phyloP scores from a whole-genome alignment of 2,888 invertebrate genomes.

The Pollenia griseotomentosa region DNA sequence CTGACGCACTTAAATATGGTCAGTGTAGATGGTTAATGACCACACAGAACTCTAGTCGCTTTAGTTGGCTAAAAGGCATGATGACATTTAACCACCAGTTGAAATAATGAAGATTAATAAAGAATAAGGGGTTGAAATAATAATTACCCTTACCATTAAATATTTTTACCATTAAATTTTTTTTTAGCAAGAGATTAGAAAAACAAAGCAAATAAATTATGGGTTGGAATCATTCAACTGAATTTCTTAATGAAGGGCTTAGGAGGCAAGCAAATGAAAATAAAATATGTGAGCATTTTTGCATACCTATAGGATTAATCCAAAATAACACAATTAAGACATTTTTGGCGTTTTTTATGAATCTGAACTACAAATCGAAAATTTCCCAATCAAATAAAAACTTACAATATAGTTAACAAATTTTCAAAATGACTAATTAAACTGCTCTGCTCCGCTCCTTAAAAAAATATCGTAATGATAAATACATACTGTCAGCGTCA shows the following conservation, averaged over 20 bases:
- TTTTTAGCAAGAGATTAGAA: constrained; percentile 24
- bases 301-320: too few species aligned
- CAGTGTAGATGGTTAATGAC: constrained; percentile 45
- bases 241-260: constrained; percentile 70
- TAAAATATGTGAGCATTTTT: neutral
- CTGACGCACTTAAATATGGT: constrained; percentile 14
- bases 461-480: too few species aligned
- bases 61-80: constrained; percentile 54
- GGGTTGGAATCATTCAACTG: constrained; percentile 41
- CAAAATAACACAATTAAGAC: too few species aligned
- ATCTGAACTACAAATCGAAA: too few species aligned
- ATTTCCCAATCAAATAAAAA: neutral
- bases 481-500: too few species aligned
- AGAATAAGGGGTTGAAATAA: constrained; percentile 68
- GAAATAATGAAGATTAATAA: constrained; percentile 63
- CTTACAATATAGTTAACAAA: neutral
- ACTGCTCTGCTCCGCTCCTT: too few species aligned
- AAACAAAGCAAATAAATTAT: constrained; percentile 52
- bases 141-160: constrained; percentile 75
- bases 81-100: constrained; percentile 74
- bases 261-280: neutral
- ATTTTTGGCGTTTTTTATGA: too few species aligned
- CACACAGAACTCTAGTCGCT: constrained; percentile 20
- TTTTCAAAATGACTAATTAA: too few species aligned
- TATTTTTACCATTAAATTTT: neutral